Base-by-base conservation (phyloP, 64 coral and sea anemone species). In the Montipora foliosa region DNA sequence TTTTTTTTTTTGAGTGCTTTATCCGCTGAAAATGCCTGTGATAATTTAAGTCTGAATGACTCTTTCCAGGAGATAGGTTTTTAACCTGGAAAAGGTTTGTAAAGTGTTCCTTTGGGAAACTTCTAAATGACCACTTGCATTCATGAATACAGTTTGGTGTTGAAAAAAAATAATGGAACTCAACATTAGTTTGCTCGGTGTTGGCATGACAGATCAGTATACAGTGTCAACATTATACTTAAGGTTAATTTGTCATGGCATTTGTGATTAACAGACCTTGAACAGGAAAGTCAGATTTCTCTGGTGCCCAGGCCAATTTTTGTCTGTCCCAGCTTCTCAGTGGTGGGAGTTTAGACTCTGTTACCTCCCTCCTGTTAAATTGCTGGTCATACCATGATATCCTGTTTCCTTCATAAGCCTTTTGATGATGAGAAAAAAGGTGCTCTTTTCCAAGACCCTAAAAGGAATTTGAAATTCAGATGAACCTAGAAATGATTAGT, bases 341-440 rank as follows among this genome's bases (percentile, higher is more conserved):
- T 24, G 89, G 84, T 48, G 95, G 95, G 2, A 99, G 79, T 9
- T 87, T 50, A 17, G 92, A 88, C 67, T 99, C 92, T 13, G 53
- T 78, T 15, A 89, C 66, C 15, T 99, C 98, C 12, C 98, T 82
- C 19, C 83, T 88, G 73, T 99, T 99, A 47, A 94, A 99, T 64
- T 99, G 94, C 45, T 99, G 98, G 67, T 99, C 98, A 49, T 99
- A 99, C 98, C 98, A 99, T 8, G 98, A 94, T 49, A 99, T 96
- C 74, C 74, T 94, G 61, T 96, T 93, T 48, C 82, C 90, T 44
- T 88, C 83, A 77, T 96, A 99, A 66, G 92, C 84, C 81, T 94
- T 77, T 57, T 93, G 95, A 88, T 99, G 98, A 49, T 99, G 98
- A 77, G 95, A 94, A 44, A 99, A 96, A 44, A 99, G 76, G 66